Base-by-base conservation (phyloP, 2,888 invertebrate genomes). In the Portevinia maculata region DNA sequence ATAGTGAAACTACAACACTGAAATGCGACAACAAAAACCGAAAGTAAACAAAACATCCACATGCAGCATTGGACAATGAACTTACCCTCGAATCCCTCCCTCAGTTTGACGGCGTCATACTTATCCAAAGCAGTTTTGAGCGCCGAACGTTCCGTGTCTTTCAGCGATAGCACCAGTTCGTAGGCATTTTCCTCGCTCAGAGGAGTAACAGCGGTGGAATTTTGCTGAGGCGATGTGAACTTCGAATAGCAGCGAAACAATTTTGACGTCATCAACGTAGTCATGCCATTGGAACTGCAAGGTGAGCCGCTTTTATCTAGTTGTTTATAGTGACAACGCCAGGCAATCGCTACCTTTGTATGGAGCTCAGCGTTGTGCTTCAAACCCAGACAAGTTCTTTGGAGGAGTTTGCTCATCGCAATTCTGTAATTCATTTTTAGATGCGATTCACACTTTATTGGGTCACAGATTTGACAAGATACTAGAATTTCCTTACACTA, bases 11-110 rank as follows among this genome's bases (percentile, higher is more conserved):
- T 3, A 34, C 6, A 4, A 50, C 34, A 48, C 17, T 15, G 48
- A 62, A 13, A 48, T n/a, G 41, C 41, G 37, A 59, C 41, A 60
- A 21, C 7, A 41, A 24, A 21, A 50, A 30, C 11, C 8, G 1
- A 59, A 57, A 57, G 15, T 7, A 17, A 59, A 21, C 41, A 59
- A 30, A 53, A 52, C 59, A 60, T 15, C 44, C 57, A 46, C 60
- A 60, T 60, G 60, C 60, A 46, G 3, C n/a, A 15, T 7, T 28
- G 13, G 50, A 21, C 21, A 53, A 84, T 74, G 73, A 70, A 87
- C 88, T 90, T 92, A 96, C 96, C 96, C 93, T 95, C 95, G 88
- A 94, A 96, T 87, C 94, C 94, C 75, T 95, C 95, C 90, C 95
- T 96, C 69, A 94, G 92, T 87, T 93, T 92, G 86, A 94, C 94